Evolutionary conservation across 1,140 invertebrate genomes (phyloP), one percentile per base, ranked within the genome.

Genomic region (Heliconius congener): DNA sequence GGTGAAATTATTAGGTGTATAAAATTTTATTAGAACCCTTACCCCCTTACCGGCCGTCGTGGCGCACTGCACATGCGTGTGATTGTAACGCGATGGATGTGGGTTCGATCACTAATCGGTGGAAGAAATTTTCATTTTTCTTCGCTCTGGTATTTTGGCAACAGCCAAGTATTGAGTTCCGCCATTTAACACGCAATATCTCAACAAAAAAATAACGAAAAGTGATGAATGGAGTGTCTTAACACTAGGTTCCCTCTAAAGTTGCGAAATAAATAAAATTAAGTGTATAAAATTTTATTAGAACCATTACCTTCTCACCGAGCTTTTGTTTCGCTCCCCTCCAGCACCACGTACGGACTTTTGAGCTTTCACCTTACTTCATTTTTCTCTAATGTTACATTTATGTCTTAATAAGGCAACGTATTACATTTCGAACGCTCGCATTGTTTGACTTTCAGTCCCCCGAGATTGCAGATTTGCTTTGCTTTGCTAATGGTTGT

Each of bases 281-380:
- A 91, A 90, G 88, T 87, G 85, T 89, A 92, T 93, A 91, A 93
- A 93, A 93, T 94, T 93, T 94, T 94, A 93, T 93, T 93, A 93
- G 85, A 79, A 82, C 77, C 89, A 86, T 92, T 90, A 92, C 90
- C 90, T 85, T 87, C 87, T 89, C 87, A 87, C 86, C 81, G 82
- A 89, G 84, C 85, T 84, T 92, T 91, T 87, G 87, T 91, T 87
- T 91, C 86, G 85, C 89, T 85, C 84, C 84, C 84, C 82, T 71
- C 76, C 78, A 75, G 74, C 76, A 74, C 74, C 73, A 80, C 74
- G 72, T 79, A 79, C 13, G 42, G 42, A 46, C 42, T 50, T 76
- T 81, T 82, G 19, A 57, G 83, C 77, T 90, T 87, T 87, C 83
- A 82, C 82, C 82, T 87, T 85, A 81, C 85, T 87, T 90, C 88